Base-by-base conservation (phyloP, 1,140 invertebrate genomes). In the Halesus radiatus region DNA sequence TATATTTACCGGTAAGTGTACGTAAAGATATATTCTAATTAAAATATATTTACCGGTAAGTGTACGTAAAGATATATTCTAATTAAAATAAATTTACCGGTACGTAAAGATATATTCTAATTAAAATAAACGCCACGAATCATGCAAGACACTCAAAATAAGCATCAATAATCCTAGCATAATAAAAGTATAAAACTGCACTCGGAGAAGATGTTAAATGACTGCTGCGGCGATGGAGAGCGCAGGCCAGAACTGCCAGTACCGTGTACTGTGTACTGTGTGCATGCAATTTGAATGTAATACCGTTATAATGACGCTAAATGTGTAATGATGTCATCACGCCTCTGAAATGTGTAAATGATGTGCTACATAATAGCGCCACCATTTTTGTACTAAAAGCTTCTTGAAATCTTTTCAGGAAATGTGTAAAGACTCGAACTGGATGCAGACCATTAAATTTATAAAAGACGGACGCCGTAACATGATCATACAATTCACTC, bases 321-420 rank as follows among this genome's bases (percentile, higher is more conserved):
- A 76, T 62, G 74, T 76, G 74, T 62, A 76, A 76, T 76, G 58
- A 58, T 60, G 74, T 76, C 74, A 76, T 76, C 58, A 37, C 70
- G 56, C 20, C 70, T 20, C 70, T 70, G 70, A 74, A 74, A 74
- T 74, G 53, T 74, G 70, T 74, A 74, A 74, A 74, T 74, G 70
- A 74, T 74, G 70, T 53, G 70, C 70, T 26, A 22, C 70, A 74
- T 74, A 74, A 74, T 74, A 56, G 70, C 52, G 8, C 23, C 66
- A 50, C 22, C 66, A 32, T 70, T 74, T 70, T 70, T 23, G 18
- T 70, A 70, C 66, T 70, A 70, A 70, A 70, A 70, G 66, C 66
- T 70, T 70, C 66, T 70, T 37, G 66, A 70, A 70, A 22, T 70
- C 66, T 50, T 50, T 45, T 45, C 66, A 45, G 66, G 32, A 52